phyloP scores from a whole-genome alignment of 2,797 vertebrate species.

The Sebastes miniatus region DNA sequence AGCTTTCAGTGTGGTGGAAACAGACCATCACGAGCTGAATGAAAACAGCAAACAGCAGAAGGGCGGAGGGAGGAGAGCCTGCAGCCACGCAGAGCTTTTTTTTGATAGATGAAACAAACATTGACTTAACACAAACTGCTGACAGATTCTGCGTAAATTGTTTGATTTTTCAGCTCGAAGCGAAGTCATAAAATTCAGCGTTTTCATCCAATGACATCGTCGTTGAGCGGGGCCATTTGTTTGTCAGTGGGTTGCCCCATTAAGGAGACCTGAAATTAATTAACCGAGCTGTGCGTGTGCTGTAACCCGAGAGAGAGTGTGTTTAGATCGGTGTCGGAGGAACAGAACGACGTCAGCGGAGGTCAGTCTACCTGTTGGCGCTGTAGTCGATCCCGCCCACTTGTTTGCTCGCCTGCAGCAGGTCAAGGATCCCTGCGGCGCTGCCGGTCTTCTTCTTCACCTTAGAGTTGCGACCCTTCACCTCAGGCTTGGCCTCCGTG shows the following conservation, averaged over 20 bases:
- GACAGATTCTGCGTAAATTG: conserved; percentile 69
- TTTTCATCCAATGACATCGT: conserved; percentile 46
- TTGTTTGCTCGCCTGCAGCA: conserved; percentile 98
- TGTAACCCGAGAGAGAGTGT: not conserved
- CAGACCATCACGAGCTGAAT: conserved; percentile 90
- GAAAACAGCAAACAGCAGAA: conserved; percentile 73
- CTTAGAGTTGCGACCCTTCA: conserved; percentile 89
- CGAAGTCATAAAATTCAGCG: conserved; percentile 40
- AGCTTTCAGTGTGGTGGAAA: conserved; percentile 88
- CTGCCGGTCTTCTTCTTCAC: conserved; percentile 92
- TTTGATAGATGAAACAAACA: conserved; percentile 79
- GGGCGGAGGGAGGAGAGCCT: conserved; percentile 79
- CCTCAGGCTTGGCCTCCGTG: conserved; percentile 86
- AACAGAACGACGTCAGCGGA: not conserved
- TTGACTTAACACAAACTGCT: conserved; percentile 74
- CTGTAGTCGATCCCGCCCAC: conserved; percentile 97
- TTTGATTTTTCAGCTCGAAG: conserved; percentile 59
- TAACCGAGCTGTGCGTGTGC: conserved; percentile 14
- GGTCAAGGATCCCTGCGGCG: conserved; percentile 93
- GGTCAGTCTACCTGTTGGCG: conserved; percentile 90
- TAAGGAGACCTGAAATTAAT: conserved; percentile 42
- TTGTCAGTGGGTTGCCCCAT: conserved; percentile 55
- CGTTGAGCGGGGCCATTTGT: conserved; percentile 32
- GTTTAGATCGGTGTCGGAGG: conserved; percentile 1
- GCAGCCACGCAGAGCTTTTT: conserved; percentile 62